Conservation (phyloP, 2,113 vertebrate genomes). For the Ptilonorhynchus violaceus region DNA sequence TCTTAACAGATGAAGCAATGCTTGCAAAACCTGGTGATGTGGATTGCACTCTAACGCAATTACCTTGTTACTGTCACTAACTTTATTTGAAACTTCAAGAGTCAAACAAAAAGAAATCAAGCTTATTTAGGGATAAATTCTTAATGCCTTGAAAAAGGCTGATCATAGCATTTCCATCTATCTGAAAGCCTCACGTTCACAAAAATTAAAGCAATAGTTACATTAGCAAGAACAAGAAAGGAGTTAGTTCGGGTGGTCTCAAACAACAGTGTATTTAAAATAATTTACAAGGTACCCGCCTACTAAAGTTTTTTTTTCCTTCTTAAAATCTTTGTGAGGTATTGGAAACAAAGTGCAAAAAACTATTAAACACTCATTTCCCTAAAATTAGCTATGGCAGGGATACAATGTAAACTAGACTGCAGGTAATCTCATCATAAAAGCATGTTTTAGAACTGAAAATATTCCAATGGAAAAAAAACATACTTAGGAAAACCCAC, state of each 20-base stretch:
- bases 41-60: not conserved
- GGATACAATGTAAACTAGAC: not conserved
- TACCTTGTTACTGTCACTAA: not conserved
- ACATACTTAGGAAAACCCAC: not conserved
- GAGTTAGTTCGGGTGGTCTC: not conserved
- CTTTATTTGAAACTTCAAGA: not conserved
- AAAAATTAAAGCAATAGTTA: not conserved
- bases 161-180: not conserved
- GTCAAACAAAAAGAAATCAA: not conserved
- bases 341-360: slow-evolving; percentile 25
- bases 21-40: not conserved
- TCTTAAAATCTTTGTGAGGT: not conserved
- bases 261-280: not conserved
- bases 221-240: not conserved
- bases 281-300: slow-evolving; percentile 19
- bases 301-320: not conserved
- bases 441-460: not conserved
- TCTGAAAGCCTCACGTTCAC: not conserved
- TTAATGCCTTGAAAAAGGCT: not conserved
- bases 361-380: not conserved
- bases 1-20: not conserved
- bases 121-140: not conserved
- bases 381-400: not conserved
- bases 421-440: not conserved
- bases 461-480: not conserved